Evolutionary conservation across 2,888 invertebrate species (phyloP).

Genomic region (Nomada fabriciana): DNA sequence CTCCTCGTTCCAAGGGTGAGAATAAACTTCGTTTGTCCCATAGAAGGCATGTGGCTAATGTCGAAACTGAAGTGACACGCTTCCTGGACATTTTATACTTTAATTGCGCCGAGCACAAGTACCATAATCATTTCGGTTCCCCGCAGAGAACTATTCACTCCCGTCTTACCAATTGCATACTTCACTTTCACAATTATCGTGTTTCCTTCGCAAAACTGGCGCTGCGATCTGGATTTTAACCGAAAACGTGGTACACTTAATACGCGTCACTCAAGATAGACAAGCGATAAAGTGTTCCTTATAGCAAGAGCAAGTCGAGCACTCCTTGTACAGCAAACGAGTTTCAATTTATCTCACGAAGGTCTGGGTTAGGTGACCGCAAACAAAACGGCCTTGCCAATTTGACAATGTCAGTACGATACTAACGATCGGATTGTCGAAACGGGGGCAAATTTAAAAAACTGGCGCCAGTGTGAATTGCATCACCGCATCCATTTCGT

Average conservation of each 20-base stretch:
- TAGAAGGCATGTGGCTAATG: slow-evolving; percentile 19
- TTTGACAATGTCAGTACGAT: slow-evolving; percentile 63
- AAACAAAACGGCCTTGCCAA: slow-evolving; percentile 59
- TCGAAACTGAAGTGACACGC: slow-evolving; percentile 3
- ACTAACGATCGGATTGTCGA: slow-evolving; percentile 35
- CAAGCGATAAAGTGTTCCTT: neutral
- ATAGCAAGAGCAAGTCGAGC: neutral
- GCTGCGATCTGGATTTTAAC: too few species aligned
- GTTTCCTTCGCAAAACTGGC: too few species aligned
- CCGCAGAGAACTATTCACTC: too few species aligned
- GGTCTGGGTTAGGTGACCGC: slow-evolving; percentile 56
- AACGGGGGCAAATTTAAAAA: slow-evolving; percentile 61
- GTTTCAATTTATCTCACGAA: slow-evolving; percentile 60
- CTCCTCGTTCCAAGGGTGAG: slow-evolving; percentile 59
- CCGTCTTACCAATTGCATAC: too few species aligned
- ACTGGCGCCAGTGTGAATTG: slow-evolving; percentile 56
- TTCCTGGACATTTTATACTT: neutral
- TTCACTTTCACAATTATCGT: too few species aligned
- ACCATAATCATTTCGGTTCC: neutral
- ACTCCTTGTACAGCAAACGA: slow-evolving; percentile 26
- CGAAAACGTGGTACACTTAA: too few species aligned
- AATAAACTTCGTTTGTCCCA: slow-evolving; percentile 41
- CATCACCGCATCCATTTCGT: slow-evolving; percentile 23
- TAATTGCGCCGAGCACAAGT: neutral
- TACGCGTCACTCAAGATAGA: neutral